These are phyloP conservation scores for Anoplius nigerrimus DNA, from an alignment of 2,888 invertebrate species.

Conservation along the genomic window DNA sequence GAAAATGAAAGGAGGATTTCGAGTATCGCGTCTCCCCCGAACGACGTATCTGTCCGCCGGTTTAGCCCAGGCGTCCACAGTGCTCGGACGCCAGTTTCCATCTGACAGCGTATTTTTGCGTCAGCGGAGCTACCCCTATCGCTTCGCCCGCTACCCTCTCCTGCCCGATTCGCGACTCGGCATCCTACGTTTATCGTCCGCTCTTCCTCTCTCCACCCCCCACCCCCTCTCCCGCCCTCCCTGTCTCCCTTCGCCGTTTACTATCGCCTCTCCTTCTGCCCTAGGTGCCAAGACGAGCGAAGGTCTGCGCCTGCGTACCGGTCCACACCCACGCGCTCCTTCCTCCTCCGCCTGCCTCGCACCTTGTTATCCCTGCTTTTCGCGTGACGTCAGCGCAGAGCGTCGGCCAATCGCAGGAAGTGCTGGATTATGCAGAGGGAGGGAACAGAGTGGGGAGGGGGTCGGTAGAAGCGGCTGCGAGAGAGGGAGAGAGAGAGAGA, in stretches of 20 bases:
- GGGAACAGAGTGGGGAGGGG: slow-evolving; percentile 16
- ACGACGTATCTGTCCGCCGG: slow-evolving; percentile 9
- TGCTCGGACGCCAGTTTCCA: slow-evolving; percentile 62
- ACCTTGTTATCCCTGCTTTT: slow-evolving; percentile 64
- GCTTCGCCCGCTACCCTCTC: slow-evolving; percentile 35
- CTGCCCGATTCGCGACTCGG: neutral
- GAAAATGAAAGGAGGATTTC: slow-evolving; percentile 4
- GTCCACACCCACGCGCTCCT: slow-evolving; percentile 37
- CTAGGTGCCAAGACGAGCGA: neutral
- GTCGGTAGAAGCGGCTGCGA: neutral
- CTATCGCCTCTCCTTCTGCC: slow-evolving; percentile 19
- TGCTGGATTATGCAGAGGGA: slow-evolving; percentile 67
- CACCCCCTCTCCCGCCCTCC: slow-evolving; percentile 12
- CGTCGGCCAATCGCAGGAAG: slow-evolving; percentile 64
- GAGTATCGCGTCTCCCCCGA: slow-evolving; percentile 30
- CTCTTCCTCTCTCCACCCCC: slow-evolving; percentile 16
- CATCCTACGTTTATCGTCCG: neutral
- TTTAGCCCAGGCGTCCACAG: slow-evolving; percentile 53
- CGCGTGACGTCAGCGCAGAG: slow-evolving; percentile 66
- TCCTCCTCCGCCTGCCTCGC: slow-evolving; percentile 30
- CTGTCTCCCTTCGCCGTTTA: slow-evolving; percentile 21
- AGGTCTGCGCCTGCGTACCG: too few species aligned
- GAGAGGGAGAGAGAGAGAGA: slow-evolving; percentile 28
- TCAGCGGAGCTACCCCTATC: slow-evolving; percentile 56
- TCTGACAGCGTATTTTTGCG: slow-evolving; percentile 68